Percentiles rank a stretch among this genome's conserved stretches.
Conservation (phyloP, 2,888 invertebrate species). For the Macrophya annulata region DNA sequence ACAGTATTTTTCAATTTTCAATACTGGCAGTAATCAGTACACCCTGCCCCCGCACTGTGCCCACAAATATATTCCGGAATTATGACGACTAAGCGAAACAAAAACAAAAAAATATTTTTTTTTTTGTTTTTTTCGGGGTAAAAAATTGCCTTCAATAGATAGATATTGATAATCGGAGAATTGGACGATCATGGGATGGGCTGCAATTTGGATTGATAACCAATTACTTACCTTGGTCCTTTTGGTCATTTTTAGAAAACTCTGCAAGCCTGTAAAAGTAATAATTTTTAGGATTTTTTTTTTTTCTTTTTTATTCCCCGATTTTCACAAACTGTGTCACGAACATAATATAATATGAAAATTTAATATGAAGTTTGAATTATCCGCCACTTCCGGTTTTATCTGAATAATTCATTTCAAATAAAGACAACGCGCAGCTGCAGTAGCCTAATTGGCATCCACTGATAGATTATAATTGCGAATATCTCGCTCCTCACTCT, state of each 20-base stretch:
- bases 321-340: neutral
- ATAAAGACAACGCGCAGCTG: neutral
- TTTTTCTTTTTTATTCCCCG: too few species aligned
- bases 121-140: neutral
- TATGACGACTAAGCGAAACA: neutral
- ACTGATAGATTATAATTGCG: constrained; percentile 41
- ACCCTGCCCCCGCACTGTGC: too few species aligned
- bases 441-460: constrained; percentile 14
- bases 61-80: too few species aligned
- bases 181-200: neutral
- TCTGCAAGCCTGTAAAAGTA: too few species aligned
- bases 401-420: neutral
- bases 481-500: constrained; percentile 3
- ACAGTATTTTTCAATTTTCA: too few species aligned
- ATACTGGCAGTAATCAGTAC: too few species aligned
- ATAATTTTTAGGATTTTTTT: too few species aligned
- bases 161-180: neutral
- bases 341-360: neutral
- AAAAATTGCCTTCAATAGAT: neutral
- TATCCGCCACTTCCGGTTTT: neutral
- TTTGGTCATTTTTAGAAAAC: too few species aligned
- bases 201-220: neutral
- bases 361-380: neutral
- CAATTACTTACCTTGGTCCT: neutral
- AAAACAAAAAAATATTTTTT: neutral